These are phyloP conservation scores for Sphaerodactylus townsendi DNA, from an alignment of 2,113 vertebrate genomes.

Conservation along the genomic window DNA sequence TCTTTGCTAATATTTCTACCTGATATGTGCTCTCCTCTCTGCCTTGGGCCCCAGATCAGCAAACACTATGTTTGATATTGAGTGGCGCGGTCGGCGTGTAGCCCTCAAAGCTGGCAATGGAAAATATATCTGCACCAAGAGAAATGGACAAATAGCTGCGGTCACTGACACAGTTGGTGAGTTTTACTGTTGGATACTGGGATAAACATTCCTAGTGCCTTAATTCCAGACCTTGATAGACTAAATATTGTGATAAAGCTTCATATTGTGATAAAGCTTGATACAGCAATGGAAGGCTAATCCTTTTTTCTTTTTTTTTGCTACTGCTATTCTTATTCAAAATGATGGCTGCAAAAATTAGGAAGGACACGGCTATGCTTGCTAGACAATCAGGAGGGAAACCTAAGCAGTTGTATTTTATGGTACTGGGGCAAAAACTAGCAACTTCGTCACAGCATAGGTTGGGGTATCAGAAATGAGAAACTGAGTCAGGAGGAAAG, in stretches of 20 bases:
- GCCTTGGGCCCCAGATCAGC: slow-evolving; percentile 72
- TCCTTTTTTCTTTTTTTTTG: background rate
- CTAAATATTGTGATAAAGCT: background rate
- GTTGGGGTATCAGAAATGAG: background rate
- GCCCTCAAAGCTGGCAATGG: slow-evolving; percentile 92
- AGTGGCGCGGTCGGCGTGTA: slow-evolving; percentile 88
- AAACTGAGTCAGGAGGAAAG: background rate
- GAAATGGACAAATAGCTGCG: slow-evolving; percentile 93
- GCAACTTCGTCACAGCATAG: background rate
- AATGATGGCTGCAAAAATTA: background rate
- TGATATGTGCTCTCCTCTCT: background rate
- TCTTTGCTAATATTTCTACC: background rate
- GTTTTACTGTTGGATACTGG: slow-evolving; percentile 28
- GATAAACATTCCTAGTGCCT: background rate
- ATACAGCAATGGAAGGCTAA: background rate
- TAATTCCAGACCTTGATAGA: background rate
- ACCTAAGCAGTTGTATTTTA: background rate
- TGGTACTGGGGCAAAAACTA: background rate
- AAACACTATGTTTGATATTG: slow-evolving; percentile 92
- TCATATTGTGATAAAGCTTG: background rate
- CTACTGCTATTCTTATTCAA: background rate
- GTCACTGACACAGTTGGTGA: slow-evolving; percentile 88
- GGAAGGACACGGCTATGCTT: background rate
- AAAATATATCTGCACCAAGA: slow-evolving; percentile 94
- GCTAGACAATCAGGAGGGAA: background rate